Evolutionary conservation across 2,113 vertebrate genomes (phyloP).

Genomic region (Uria lomvia): DNA sequence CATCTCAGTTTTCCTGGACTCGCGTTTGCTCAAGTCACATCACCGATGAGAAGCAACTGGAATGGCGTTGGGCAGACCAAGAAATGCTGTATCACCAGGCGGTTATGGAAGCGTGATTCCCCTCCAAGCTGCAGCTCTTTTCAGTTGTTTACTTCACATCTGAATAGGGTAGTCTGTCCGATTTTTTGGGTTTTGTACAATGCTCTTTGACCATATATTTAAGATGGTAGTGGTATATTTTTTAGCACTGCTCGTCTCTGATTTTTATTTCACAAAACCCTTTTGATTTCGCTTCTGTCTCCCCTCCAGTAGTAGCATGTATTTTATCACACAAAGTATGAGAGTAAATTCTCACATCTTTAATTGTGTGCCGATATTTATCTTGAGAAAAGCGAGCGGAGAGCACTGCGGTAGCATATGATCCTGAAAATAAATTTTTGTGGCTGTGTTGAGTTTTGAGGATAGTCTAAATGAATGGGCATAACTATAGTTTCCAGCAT

Average conservation of each 20-base stretch:
- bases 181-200: not conserved
- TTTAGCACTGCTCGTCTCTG: not conserved
- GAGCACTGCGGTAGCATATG: not conserved
- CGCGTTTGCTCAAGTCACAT: not conserved
- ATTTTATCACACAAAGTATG: not conserved
- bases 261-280: not conserved
- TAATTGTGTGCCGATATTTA: not conserved
- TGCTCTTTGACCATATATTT: not conserved
- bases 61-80: not conserved
- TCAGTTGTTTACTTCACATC: not conserved
- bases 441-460: not conserved
- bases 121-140: not conserved
- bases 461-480: fast-evolving
- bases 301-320: fast-evolving
- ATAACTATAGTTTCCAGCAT: not conserved
- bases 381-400: not conserved
- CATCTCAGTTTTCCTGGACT: not conserved
- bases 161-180: not conserved
- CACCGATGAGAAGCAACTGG: not conserved
- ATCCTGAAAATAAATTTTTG: not conserved
- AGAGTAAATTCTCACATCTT: not conserved
- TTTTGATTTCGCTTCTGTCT: not conserved
- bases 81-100: not conserved
- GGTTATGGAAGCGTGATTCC: not conserved
- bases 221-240: not conserved